Conservation (phyloP, 2,888 invertebrate genomes). For the Agrochola litura region DNA sequence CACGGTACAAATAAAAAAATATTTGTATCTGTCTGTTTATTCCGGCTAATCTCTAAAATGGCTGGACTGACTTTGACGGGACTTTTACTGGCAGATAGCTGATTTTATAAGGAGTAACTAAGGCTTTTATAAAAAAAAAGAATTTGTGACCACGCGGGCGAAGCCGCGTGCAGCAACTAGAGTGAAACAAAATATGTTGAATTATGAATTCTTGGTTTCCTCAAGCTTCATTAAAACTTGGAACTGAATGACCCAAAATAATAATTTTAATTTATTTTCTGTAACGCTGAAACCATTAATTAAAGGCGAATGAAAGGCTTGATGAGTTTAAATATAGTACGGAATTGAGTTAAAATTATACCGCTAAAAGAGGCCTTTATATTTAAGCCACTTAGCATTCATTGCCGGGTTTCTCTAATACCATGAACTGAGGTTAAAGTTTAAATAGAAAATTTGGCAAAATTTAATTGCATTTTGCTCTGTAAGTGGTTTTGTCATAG, state of each 20-base stretch:
- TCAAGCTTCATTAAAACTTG: neutral
- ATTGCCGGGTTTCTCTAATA: conserved; percentile 21
- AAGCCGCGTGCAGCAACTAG: no score
- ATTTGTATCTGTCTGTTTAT: no score
- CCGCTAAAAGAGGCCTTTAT: no score
- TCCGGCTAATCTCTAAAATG: no score
- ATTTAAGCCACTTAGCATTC: conserved; percentile 21
- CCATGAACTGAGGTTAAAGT: neutral
- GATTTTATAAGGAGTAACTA: no score
- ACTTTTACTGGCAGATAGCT: no score
- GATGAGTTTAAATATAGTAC: conserved; percentile 24
- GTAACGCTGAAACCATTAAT: conserved; percentile 1
- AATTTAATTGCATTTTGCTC: conserved; percentile 27
- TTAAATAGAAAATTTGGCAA: conserved; percentile 18
- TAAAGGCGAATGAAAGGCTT: conserved; percentile 19
- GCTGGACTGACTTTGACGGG: no score
- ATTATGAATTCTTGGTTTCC: neutral
- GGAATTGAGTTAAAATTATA: no score
- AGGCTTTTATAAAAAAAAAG: no score
- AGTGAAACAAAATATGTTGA: neutral
- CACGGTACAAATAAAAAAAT: no score
- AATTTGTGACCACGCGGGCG: no score
- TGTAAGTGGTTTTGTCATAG: neutral
- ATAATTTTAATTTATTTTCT: conserved; percentile 2
- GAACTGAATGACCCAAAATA: neutral